phyloP scores from a whole-genome alignment of 2,888 invertebrate genomes.

The Microchrysa polita region DNA sequence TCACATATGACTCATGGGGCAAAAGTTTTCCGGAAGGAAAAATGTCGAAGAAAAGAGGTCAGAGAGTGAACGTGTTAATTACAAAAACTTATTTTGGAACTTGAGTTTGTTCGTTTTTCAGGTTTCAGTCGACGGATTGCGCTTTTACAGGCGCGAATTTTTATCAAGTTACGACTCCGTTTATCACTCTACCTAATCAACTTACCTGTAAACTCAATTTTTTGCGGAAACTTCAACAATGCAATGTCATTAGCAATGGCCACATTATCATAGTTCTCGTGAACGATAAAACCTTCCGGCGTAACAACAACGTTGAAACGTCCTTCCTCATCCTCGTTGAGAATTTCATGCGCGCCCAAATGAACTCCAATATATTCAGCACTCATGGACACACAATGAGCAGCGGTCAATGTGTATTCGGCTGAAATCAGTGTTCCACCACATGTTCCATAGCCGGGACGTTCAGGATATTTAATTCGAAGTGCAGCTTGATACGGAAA shows the following conservation, averaged over 20 bases:
- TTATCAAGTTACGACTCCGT: too few relatives aligned
- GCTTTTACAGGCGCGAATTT: too few relatives aligned
- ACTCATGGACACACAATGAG: conserved; percentile 32
- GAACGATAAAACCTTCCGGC: background rate
- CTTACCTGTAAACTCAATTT: conserved; percentile 10
- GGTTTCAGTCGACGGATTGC: too few relatives aligned
- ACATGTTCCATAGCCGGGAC: conserved; percentile 20
- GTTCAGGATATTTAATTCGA: background rate
- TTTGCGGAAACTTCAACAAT: conserved; percentile 3
- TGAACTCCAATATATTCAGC: conserved; percentile 12
- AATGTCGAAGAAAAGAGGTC: too few relatives aligned
- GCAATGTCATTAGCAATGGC: conserved; percentile 33
- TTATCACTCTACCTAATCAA: too few relatives aligned
- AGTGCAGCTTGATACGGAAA: conserved; percentile 48
- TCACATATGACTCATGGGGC: too few relatives aligned
- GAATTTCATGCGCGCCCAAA: conserved; percentile 28
- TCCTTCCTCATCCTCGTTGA: background rate
- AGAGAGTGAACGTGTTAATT: too few relatives aligned
- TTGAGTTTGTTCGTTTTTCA: too few relatives aligned
- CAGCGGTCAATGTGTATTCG: conserved; percentile 42
- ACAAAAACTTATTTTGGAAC: too few relatives aligned
- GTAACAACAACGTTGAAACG: background rate
- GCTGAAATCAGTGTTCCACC: conserved; percentile 43
- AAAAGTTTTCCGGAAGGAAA: too few relatives aligned
- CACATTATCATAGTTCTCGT: background rate